phyloP scores from a whole-genome alignment of 2,113 vertebrate species.

The Scomber colias region DNA sequence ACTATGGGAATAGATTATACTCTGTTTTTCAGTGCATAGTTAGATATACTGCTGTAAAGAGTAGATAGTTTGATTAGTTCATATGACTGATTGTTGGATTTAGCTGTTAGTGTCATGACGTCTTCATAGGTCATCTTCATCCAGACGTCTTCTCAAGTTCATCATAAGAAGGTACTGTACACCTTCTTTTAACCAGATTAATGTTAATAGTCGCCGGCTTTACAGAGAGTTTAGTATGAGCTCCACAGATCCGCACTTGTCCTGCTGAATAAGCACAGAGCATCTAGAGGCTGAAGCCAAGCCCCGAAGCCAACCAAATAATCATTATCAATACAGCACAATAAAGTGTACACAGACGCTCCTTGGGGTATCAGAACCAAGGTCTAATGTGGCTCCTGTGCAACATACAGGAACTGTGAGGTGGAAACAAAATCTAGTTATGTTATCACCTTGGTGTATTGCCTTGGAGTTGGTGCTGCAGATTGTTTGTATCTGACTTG shows the following conservation, averaged over 20 bases:
- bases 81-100: slow-evolving; percentile 17
- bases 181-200: slow-evolving; percentile 70
- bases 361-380: neutral
- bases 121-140: slow-evolving; percentile 38
- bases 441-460: slow-evolving; percentile 6
- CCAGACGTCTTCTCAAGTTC: slow-evolving; percentile 36
- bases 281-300: slow-evolving; percentile 18
- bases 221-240: slow-evolving; percentile 44
- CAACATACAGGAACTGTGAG: slow-evolving; percentile 11
- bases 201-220: slow-evolving; percentile 60
- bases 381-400: slow-evolving; percentile 4
- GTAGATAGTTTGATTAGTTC: neutral
- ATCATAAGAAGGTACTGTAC: slow-evolving; percentile 1
- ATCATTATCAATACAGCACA: slow-evolving; percentile 29
- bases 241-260: slow-evolving; percentile 29
- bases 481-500: slow-evolving; percentile 25
- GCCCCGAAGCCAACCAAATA: slow-evolving; percentile 27
- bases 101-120: slow-evolving; percentile 17
- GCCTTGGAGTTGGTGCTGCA: neutral
- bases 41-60: neutral
- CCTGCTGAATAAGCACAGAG: slow-evolving; percentile 50
- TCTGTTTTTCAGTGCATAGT: slow-evolving; percentile 13
- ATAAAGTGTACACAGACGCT: slow-evolving; percentile 2
- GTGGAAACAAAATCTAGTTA: slow-evolving; percentile 8
- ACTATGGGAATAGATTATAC: neutral